These are phyloP conservation scores for Riparia riparia DNA, from an alignment of 2,113 vertebrate genomes.

Conservation along the genomic window DNA sequence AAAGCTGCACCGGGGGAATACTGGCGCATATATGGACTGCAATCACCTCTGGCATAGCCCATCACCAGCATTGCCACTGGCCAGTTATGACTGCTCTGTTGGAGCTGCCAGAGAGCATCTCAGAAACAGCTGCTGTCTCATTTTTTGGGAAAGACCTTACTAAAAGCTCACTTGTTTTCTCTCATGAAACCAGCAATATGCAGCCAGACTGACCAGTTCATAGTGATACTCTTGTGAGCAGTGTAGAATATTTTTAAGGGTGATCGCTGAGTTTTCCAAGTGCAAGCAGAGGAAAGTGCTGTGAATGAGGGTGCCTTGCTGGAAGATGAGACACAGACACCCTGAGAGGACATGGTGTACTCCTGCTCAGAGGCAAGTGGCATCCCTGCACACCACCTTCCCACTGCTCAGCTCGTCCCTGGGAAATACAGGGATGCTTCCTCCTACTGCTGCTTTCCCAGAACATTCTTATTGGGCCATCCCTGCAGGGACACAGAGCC, in stretches of 20 bases:
- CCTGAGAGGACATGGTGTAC: background rate
- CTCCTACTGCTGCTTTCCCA: background rate
- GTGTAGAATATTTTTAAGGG: background rate
- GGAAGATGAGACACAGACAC: background rate
- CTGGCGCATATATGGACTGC: background rate
- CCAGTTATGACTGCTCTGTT: background rate
- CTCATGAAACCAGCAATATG: background rate
- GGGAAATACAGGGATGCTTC: background rate
- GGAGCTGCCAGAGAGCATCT: background rate
- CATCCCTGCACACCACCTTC: background rate
- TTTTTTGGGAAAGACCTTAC: background rate
- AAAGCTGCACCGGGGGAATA: background rate
- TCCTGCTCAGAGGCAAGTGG: background rate
- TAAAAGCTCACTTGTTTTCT: background rate
- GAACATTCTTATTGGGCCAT: background rate
- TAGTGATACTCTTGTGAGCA: background rate
- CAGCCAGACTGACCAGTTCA: background rate
- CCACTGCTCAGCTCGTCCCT: background rate
- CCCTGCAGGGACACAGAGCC: background rate
- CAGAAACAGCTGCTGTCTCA: background rate
- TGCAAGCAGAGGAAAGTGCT: accelerated
- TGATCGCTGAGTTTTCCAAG: background rate
- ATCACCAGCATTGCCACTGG: accelerated
- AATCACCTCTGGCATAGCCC: background rate
- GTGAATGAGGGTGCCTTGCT: background rate